Base-by-base conservation (phyloP, 2,888 invertebrate species). In the Phalangium opilio region DNA sequence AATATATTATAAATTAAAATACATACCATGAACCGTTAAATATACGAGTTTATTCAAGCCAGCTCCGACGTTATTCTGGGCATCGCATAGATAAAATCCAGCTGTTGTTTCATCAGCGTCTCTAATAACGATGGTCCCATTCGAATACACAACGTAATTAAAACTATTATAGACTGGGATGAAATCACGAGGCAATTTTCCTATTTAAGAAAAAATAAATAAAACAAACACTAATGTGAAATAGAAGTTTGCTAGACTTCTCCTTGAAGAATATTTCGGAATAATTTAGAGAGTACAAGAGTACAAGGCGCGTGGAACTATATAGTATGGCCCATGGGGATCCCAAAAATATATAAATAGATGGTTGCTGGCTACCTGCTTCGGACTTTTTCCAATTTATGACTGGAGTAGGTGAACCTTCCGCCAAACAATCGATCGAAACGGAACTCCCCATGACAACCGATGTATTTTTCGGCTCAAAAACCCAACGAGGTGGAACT, bases 401-500 rank as follows among this genome's bases (percentile, higher is more conserved):
- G 8, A 15, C 12, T 2, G 38, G 38, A 10, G 38, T 8, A 38
- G 38, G 38, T 17, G 15, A 38, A 17, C 38, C 38, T 38, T 38
- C 15, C 8, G 18, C 38, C 15, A 38, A 15, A 14, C 2, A 38
- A 38, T 38, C 38, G n/a, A 38, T 38, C 10, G 3, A 17, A 14
- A 38, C 38, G n/a, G 38, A 38, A 10, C n/a, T 15, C 2, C 38
- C 38, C 18, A 17, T 15, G 38, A 38, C 18, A 10, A 38, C 38
- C 8, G 38, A 38, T 17, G 10, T 17, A 18, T 38, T 38, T 15
- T 18, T 38, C 2, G 38, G 38, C 18, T 38, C 38, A 10, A 38
- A 15, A 38, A 38, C 38, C 38, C 38, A 38, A 14, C 14, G 38
- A 38, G 38, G 38, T 38, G 38, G 38, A 10, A 38, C 38, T 38